Conservation (phyloP, 2,113 vertebrate genomes). For the Haemorhous mexicanus region DNA sequence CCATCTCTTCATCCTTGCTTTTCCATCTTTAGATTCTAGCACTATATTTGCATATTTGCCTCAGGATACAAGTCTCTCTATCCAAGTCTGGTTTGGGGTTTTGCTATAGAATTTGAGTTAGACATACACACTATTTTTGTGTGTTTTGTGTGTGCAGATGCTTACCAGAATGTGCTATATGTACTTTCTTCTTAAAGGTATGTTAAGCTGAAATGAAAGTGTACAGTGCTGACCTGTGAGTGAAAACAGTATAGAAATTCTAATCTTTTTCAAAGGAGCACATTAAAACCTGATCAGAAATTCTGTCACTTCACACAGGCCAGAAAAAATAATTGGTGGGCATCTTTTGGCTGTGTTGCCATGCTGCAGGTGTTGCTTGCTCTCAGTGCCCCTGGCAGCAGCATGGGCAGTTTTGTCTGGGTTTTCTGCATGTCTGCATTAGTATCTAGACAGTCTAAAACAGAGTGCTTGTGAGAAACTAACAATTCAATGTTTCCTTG, state of each 20-base stretch:
- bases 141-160: not conserved
- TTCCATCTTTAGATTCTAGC: not conserved
- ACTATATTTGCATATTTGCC: not conserved
- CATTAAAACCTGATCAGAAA: not conserved
- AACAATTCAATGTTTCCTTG: not conserved
- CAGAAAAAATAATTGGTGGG: not conserved
- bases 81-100: not conserved
- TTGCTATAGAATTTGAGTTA: not conserved
- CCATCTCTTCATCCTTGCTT: not conserved
- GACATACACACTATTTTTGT: not conserved
- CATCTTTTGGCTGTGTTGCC: not conserved
- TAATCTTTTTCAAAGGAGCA: not conserved
- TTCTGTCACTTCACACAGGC: not conserved
- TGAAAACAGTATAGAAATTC: not conserved
- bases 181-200: not conserved
- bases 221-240: not conserved
- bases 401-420: accelerated
- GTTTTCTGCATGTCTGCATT: not conserved
- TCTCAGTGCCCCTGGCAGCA: accelerated
- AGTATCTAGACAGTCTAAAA: not conserved
- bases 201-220: not conserved
- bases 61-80: not conserved
- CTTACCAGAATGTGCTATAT: not conserved
- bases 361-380: not conserved
- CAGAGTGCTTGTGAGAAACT: not conserved